A percentile compares a stretch with the other conserved stretches of the same genome.
Evolutionary conservation across 2,888 invertebrate species (phyloP).

Genomic region (Celastrina argiolus): DNA sequence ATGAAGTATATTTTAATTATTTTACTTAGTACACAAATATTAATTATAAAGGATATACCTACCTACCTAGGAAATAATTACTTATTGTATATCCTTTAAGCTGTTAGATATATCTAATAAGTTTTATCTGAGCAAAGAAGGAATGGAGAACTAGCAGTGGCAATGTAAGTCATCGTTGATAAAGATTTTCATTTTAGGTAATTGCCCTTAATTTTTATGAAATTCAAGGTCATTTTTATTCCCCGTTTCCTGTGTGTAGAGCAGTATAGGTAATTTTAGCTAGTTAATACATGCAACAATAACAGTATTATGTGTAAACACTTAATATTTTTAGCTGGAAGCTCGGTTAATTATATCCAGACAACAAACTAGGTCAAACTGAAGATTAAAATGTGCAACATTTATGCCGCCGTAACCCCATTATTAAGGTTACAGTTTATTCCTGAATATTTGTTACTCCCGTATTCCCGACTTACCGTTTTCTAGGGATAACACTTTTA

Average conservation of each 20-base stretch:
- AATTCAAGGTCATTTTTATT: neutral
- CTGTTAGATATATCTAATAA: no score
- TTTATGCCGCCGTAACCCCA: neutral
- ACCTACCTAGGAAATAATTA: no score
- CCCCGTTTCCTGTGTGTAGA: neutral
- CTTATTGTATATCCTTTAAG: no score
- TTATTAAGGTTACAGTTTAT: neutral
- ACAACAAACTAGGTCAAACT: conserved; percentile 45
- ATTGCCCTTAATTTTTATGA: neutral
- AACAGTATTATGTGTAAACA: conserved; percentile 1
- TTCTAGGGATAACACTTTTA: conserved; percentile 69
- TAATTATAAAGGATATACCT: no score
- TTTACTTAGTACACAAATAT: no score
- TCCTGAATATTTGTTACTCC: neutral
- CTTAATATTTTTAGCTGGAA: conserved; percentile 41
- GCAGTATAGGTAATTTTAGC: neutral
- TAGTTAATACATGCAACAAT: neutral
- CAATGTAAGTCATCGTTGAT: neutral
- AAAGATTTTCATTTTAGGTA: neutral
- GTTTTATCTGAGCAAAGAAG: no score
- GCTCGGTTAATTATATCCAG: conserved; percentile 54
- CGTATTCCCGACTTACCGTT: conserved; percentile 44
- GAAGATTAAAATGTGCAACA: neutral
- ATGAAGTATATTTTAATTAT: no score
- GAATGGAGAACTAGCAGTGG: no score